Conservation (phyloP, 2,113 vertebrate genomes). For the Etia nguti region DNA sequence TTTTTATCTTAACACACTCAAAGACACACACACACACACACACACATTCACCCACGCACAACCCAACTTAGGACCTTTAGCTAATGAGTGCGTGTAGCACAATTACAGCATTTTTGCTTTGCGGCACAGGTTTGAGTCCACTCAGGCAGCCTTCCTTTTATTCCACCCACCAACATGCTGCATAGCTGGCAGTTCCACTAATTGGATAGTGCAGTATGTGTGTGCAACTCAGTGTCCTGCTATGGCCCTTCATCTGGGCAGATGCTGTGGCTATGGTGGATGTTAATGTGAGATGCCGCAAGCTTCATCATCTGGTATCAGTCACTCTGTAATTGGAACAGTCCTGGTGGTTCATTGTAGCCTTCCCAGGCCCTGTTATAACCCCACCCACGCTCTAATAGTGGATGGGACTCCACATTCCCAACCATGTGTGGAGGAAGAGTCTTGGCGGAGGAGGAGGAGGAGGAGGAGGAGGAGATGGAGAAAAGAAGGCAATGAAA, state of each 20-base stretch:
- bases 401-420: slow-evolving; percentile 24
- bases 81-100: slow-evolving; percentile 30
- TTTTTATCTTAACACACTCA: neutral
- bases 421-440: slow-evolving; percentile 39
- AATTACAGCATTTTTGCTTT: slow-evolving; percentile 27
- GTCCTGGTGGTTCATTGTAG: slow-evolving; percentile 44
- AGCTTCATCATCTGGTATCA: slow-evolving; percentile 60
- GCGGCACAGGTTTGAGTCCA: slow-evolving; percentile 10
- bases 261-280: slow-evolving; percentile 47
- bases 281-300: slow-evolving; percentile 47
- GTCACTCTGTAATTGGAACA: slow-evolving; percentile 61
- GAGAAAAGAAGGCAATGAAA: slow-evolving; percentile 20
- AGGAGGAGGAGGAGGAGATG: slow-evolving; percentile 16
- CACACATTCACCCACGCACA: neutral
- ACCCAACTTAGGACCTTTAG: neutral
- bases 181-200: slow-evolving; percentile 37
- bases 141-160: neutral
- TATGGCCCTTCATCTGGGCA: slow-evolving; percentile 43
- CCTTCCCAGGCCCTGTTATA: slow-evolving; percentile 46
- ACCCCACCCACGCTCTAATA: slow-evolving; percentile 48
- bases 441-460: slow-evolving; percentile 13
- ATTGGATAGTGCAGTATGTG: slow-evolving; percentile 45
- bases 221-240: slow-evolving; percentile 19
- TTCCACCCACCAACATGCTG: slow-evolving; percentile 26
- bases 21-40: neutral